These are phyloP conservation scores for Hylaea fasciaria DNA, from an alignment of 2,888 invertebrate species.

Conservation along the genomic window DNA sequence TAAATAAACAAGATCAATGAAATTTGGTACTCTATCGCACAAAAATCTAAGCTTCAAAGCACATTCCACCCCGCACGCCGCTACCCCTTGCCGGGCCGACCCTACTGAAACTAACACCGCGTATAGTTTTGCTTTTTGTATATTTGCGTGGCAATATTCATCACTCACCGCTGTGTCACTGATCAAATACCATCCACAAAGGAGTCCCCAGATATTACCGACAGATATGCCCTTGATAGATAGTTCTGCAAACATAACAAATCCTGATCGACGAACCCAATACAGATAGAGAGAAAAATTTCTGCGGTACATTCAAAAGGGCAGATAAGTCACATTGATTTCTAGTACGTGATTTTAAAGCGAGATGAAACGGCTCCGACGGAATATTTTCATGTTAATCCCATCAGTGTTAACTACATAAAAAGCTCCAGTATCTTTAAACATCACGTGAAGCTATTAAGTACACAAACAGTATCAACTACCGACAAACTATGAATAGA, in stretches of 20 bases:
- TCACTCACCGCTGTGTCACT: constrained; percentile 83
- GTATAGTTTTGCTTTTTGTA: constrained; percentile 84
- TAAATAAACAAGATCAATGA: not conserved
- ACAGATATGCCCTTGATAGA: constrained; percentile 79
- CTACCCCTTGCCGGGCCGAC: constrained; percentile 58
- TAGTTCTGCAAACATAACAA: constrained; percentile 72
- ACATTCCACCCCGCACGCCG: constrained; percentile 48
- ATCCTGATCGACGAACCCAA: constrained; percentile 59
- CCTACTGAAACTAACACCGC: constrained; percentile 81
- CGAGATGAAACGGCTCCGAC: constrained; percentile 34
- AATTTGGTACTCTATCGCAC: not conserved
- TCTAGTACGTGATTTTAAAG: constrained; percentile 32
- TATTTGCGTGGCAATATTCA: constrained; percentile 85
- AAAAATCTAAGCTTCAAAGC: constrained; percentile 29
- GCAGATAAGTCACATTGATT: constrained; percentile 30
- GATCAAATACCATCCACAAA: constrained; percentile 82
- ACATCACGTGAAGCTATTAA: constrained; percentile 57
- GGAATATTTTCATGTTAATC: constrained; percentile 44
- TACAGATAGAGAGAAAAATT: constrained; percentile 40
- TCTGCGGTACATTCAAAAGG: constrained; percentile 34
- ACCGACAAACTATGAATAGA: constrained; percentile 70
- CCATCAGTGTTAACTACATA: constrained; percentile 34
- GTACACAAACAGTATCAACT: constrained; percentile 64
- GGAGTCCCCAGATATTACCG: constrained; percentile 80
- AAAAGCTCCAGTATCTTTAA: constrained; percentile 49